Base-by-base conservation (phyloP, 2,797 vertebrate species). In the Atherinosoma microstoma region DNA sequence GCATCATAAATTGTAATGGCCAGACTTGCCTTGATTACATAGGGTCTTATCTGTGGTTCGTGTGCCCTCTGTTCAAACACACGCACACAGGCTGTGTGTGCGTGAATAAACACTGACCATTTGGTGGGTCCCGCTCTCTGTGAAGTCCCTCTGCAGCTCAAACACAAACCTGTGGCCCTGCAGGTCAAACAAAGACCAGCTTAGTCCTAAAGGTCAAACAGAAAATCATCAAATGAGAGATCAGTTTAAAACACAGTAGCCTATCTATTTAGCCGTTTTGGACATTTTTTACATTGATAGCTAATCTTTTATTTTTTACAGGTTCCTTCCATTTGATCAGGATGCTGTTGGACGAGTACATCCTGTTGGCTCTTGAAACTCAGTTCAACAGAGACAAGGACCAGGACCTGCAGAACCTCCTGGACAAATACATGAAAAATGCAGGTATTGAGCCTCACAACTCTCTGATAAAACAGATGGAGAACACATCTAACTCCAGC, bases 341-440 rank as follows among this genome's bases (percentile, higher is more conserved):
- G 84, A 99, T 99, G 98, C 95, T 99, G 82, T 85, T 99, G n/a
- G 98, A 99, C 72, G 98, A 99, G 85, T 99, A 99, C 90, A 98
- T 99, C 91, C 94, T 99, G 70, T 78, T 99, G 22, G 97, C 97
- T 61, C 96, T 99, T 91, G 98, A 99, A 90, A 99, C 98, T 15
- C 98, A 99, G 84, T 99, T 99, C 92, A 99, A 98, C 89, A 99
- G 99, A 20, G 96, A 99, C 93, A 99, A 98, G 93, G 98, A 99
- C 86, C 98, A 98, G 90, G 98, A 99, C 70, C 95, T 99, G 84
- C 97, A 98, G 92, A 98, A 96, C 92, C 94, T 99, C 38, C 85
- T 99, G 89, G 97, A 99, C 89, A 98, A 97, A 92, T 98, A 99
- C 78, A 99, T 99, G 98, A 98, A 97, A 85, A 99, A 98, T 87